Conservation (phyloP, 2,888 invertebrate genomes). For the Ennomos erosarius region DNA sequence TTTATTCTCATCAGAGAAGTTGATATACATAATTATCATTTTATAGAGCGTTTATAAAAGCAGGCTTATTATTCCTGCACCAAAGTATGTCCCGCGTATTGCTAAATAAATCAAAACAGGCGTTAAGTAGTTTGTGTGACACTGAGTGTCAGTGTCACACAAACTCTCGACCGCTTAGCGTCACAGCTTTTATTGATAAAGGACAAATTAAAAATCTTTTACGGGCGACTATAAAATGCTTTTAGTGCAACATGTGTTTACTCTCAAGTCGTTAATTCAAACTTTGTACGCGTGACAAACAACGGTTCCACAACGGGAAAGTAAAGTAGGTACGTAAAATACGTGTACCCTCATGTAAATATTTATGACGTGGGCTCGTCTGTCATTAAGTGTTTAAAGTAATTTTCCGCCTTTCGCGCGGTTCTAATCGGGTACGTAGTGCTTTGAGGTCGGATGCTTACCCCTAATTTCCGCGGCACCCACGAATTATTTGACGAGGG, state of each 20-base stretch:
- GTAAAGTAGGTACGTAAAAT: conserved; percentile 21
- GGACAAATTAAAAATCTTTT: conserved; percentile 57
- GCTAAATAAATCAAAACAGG: conserved; percentile 60
- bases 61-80: no score
- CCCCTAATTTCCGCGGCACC: conserved; percentile 77
- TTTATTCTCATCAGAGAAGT: no score
- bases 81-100: conserved; percentile 41
- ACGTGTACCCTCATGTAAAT: conserved; percentile 48
- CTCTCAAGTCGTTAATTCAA: conserved; percentile 68
- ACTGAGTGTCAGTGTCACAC: no score
- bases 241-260: conserved; percentile 72
- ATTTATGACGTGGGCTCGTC: conserved; percentile 54
- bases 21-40: no score
- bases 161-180: conserved; percentile 42
- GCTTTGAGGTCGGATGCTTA: conserved; percentile 64
- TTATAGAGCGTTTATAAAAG: no score
- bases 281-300: conserved; percentile 60
- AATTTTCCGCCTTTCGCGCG: conserved; percentile 70
- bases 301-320: conserved; percentile 54
- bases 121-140: conserved; percentile 45
- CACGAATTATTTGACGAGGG: conserved; percentile 74
- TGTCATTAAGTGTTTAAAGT: conserved; percentile 70
- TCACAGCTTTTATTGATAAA: conserved; percentile 43
- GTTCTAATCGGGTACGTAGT: conserved; percentile 70
- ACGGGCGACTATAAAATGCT: conserved; percentile 63